These are phyloP conservation scores for Tipula vernalis DNA, from an alignment of 2,888 invertebrate genomes.

Conservation along the genomic window DNA sequence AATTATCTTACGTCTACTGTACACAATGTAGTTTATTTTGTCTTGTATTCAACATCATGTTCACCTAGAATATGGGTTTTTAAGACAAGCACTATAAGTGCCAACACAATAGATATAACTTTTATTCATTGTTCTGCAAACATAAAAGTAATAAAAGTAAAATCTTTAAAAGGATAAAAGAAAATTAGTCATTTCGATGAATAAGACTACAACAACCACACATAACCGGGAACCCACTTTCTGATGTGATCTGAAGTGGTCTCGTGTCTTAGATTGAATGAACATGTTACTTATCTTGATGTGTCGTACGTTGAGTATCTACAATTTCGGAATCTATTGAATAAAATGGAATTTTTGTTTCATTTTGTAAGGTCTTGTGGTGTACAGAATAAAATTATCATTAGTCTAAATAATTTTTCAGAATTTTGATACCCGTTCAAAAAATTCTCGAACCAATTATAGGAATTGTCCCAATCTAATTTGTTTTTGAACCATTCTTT, in stretches of 20 bases:
- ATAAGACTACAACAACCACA: neutral
- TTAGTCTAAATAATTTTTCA: no score
- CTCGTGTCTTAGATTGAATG: neutral
- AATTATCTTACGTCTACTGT: neutral
- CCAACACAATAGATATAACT: neutral
- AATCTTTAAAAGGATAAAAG: neutral
- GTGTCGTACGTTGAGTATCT: no score
- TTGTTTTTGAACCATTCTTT: no score
- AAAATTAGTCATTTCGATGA: neutral
- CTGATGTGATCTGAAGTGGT: neutral
- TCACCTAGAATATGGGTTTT: neutral
- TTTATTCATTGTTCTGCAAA: neutral
- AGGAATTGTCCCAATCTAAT: no score
- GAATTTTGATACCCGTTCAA: no score
- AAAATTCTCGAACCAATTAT: no score
- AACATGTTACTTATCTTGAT: no score
- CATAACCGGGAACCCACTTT: neutral
- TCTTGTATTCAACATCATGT: neutral
- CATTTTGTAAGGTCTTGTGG: no score
- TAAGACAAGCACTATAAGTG: neutral
- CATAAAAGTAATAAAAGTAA: neutral
- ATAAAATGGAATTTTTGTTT: no score
- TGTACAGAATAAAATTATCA: no score
- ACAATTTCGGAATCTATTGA: no score
- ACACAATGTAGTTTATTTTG: neutral